phyloP scores from a whole-genome alignment of 2,797 vertebrate species.

The Amblyopsis hoosieri region DNA sequence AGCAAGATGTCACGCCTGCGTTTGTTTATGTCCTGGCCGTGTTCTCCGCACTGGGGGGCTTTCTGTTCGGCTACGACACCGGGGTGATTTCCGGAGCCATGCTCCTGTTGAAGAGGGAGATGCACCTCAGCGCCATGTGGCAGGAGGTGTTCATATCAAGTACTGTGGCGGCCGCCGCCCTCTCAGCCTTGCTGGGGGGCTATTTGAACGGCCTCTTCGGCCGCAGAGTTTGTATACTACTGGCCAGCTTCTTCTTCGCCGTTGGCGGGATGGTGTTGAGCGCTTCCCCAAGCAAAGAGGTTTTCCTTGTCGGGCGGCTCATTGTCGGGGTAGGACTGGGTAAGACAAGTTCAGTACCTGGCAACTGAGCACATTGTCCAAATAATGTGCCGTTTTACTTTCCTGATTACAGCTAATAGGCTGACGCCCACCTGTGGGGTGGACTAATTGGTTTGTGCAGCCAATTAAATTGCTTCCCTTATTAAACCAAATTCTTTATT shows the following conservation, averaged over 20 bases:
- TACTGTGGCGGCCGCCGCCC: constrained; percentile 90
- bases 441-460: too few relatives aligned
- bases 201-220: constrained; percentile 89
- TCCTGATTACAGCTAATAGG: too few relatives aligned
- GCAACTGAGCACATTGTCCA: not conserved
- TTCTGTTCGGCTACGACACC: constrained; percentile 96
- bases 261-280: constrained; percentile 87
- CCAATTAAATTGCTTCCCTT: too few relatives aligned
- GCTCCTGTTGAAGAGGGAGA: constrained; percentile 90
- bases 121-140: constrained; percentile 89
- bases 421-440: too few relatives aligned
- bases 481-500: too few relatives aligned
- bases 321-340: constrained; percentile 93
- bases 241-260: constrained; percentile 89
- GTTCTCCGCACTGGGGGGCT: constrained; percentile 94
- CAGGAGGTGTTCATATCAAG: constrained; percentile 94
- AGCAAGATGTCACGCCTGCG: constrained; percentile 88
- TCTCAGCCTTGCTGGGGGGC: constrained; percentile 89
- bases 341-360: constrained; percentile 68
- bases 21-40: constrained; percentile 90
- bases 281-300: constrained; percentile 85
- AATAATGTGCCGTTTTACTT: not conserved
- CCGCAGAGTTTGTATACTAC: constrained; percentile 88
- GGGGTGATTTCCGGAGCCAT: constrained; percentile 97
- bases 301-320: constrained; percentile 87